Evolutionary conservation across 1,140 invertebrate genomes (phyloP).

Genomic region (Drosophila teissieri): DNA sequence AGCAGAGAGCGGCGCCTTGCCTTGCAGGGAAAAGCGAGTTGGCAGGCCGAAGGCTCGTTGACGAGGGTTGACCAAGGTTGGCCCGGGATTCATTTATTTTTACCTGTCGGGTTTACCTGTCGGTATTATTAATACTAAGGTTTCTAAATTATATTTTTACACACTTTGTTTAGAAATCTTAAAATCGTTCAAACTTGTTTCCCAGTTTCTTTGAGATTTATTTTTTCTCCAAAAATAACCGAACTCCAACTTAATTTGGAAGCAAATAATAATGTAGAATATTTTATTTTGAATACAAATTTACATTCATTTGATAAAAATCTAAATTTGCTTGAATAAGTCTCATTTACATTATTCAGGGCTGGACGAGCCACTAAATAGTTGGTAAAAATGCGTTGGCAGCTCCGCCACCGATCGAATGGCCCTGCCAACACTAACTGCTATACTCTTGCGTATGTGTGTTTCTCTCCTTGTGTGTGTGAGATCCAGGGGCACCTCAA

Average conservation of each 20-base stretch:
- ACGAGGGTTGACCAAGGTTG: constrained; percentile 48
- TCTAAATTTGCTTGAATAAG: too few species aligned
- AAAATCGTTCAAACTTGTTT: too few species aligned
- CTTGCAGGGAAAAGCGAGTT: constrained; percentile 27
- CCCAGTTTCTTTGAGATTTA: too few species aligned
- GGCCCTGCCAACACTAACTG: constrained; percentile 5
- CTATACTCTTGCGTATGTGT: background rate
- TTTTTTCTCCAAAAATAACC: too few species aligned
- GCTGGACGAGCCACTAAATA: background rate
- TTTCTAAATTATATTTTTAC: background rate
- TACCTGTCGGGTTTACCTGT: background rate
- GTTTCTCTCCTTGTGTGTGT: background rate
- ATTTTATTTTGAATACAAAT: too few species aligned
- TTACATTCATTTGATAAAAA: too few species aligned
- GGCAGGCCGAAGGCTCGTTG: constrained; percentile 22
- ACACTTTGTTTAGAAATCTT: too few species aligned
- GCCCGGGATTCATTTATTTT: constrained; percentile 2
- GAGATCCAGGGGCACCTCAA: constrained; percentile 16
- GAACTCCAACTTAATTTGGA: too few species aligned
- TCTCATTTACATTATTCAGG: background rate
- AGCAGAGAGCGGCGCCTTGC: constrained; percentile 17
- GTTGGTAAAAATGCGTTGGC: background rate
- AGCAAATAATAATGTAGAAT: too few species aligned
- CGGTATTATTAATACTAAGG: background rate
- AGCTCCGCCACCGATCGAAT: constrained; percentile 15